These are phyloP conservation scores for Vanacampus margaritifer DNA, from an alignment of 2,113 vertebrate species.

Conservation along the genomic window DNA sequence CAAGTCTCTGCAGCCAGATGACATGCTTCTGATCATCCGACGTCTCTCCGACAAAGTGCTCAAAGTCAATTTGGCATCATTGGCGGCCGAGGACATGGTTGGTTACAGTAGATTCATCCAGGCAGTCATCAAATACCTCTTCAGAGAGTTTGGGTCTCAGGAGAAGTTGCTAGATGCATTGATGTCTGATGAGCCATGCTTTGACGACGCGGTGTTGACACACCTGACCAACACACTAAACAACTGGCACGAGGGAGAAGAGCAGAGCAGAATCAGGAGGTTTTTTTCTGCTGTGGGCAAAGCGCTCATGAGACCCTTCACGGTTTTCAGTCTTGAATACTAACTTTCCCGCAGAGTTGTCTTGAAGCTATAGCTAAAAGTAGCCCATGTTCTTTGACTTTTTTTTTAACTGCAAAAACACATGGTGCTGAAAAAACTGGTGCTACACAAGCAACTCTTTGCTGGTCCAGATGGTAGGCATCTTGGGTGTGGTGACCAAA, in stretches of 20 bases:
- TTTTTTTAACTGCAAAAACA: too few species aligned
- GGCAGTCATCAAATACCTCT: neutral
- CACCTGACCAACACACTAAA: neutral
- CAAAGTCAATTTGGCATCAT: neutral
- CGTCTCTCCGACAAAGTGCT: slow-evolving; percentile 5
- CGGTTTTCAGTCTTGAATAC: neutral
- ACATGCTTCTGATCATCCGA: neutral
- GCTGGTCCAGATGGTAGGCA: too few species aligned
- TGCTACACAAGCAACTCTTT: too few species aligned
- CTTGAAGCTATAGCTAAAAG: too few species aligned
- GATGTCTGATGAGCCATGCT: neutral
- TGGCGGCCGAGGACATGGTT: slow-evolving; percentile 2
- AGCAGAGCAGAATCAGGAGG: neutral
- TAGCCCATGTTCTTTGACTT: too few species aligned
- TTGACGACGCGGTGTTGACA: slow-evolving; percentile 1
- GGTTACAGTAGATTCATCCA: slow-evolving; percentile 2
- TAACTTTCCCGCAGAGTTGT: neutral
- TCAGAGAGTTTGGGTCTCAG: neutral
- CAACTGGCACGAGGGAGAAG: neutral
- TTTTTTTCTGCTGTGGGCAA: neutral
- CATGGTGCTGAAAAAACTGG: too few species aligned
- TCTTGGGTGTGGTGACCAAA: too few species aligned
- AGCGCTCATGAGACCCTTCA: neutral
- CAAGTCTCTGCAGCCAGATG: neutral
- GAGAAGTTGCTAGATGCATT: neutral